phyloP scores from a whole-genome alignment of 2,113 vertebrate genomes.

The Kobus ellipsiprymnus region DNA sequence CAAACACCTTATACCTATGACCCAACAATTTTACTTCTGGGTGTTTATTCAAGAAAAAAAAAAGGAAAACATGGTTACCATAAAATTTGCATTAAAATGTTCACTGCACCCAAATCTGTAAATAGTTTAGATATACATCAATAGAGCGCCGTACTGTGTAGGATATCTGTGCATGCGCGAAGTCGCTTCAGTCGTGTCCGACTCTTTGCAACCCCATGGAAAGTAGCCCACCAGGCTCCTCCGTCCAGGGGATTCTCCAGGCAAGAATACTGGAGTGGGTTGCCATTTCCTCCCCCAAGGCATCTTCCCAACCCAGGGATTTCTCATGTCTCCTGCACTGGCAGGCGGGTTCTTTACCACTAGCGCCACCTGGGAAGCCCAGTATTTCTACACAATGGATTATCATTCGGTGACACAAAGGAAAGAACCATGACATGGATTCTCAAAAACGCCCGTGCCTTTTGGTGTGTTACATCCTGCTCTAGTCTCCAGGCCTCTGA shows the following conservation, averaged over 20 bases:
- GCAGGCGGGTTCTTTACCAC: background rate
- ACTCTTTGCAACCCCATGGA: background rate
- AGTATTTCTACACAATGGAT: background rate
- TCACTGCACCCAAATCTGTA: background rate
- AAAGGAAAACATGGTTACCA: background rate
- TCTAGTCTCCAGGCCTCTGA: background rate
- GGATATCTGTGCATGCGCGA: background rate
- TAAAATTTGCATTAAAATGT: background rate
- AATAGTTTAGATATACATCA: background rate
- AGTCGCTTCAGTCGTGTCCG: background rate
- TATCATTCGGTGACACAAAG: background rate
- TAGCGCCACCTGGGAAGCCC: background rate
- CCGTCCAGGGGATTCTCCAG: background rate
- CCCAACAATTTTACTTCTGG: background rate
- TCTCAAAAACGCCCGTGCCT: background rate
- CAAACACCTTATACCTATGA: background rate
- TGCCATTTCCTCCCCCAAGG: background rate
- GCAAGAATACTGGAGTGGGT: background rate
- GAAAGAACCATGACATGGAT: background rate
- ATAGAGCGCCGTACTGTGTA: rapidly evolving
- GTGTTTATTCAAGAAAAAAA: background rate
- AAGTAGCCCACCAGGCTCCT: background rate
- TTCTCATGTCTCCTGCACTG: background rate
- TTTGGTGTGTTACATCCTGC: too few relatives aligned
- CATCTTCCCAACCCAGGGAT: background rate